Conservation (phyloP, 2,113 vertebrate genomes). For the Menidia beryllina region DNA sequence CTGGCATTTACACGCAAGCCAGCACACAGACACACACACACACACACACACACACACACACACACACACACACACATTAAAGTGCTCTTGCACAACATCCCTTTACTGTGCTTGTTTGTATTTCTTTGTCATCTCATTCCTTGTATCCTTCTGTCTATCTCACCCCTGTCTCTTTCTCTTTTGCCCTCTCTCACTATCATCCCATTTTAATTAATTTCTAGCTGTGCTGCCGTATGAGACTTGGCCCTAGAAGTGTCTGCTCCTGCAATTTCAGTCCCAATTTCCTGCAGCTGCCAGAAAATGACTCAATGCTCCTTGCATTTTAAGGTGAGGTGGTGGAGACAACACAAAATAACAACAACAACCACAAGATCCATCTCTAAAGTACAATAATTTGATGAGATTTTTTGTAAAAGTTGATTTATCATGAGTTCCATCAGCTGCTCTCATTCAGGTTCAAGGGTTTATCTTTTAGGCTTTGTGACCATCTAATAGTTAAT, state of each 20-base stretch:
- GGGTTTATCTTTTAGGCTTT: too few relatives aligned
- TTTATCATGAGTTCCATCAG: too few relatives aligned
- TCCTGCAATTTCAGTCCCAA: slow-evolving; percentile 56
- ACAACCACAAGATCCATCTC: not conserved
- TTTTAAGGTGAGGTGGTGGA: slow-evolving; percentile 50
- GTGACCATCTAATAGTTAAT: too few relatives aligned
- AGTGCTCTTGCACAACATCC: slow-evolving; percentile 43
- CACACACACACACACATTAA: slow-evolving; percentile 47
- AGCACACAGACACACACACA: slow-evolving; percentile 36
- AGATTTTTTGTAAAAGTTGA: not conserved
- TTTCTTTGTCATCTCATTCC: slow-evolving; percentile 51
- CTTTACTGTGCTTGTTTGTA: slow-evolving; percentile 37
- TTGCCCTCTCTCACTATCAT: slow-evolving; percentile 42
- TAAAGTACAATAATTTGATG: slow-evolving; percentile 6
- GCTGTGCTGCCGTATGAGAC: slow-evolving; percentile 70
- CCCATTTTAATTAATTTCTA: slow-evolving; percentile 76
- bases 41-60: slow-evolving; percentile 39
- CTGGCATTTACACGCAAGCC: slow-evolving; percentile 53
- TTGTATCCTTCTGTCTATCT: slow-evolving; percentile 17
- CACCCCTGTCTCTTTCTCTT: slow-evolving; percentile 18
- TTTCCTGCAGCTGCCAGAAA: slow-evolving; percentile 59
- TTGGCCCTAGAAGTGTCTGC: slow-evolving; percentile 69
- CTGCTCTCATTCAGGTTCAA: too few relatives aligned
- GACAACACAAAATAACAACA: not conserved
- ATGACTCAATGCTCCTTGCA: slow-evolving; percentile 59